phyloP scores from a whole-genome alignment of 2,888 invertebrate genomes.

The Germaria angustata region DNA sequence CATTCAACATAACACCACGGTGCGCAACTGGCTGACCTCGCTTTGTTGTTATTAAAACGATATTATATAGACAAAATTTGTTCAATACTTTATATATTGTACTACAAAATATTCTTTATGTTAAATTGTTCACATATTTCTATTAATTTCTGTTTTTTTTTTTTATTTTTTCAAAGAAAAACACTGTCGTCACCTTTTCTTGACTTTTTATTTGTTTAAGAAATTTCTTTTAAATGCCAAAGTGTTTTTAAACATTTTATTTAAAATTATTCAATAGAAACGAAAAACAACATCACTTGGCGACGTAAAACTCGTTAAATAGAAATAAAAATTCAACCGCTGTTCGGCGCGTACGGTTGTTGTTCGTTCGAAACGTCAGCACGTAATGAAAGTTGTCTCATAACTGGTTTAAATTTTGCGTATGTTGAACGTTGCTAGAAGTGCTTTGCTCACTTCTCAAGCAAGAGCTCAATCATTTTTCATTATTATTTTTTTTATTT shows the following conservation, averaged over 20 bases:
- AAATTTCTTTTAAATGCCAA: constrained; percentile 65
- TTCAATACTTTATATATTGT: not conserved
- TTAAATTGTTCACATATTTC: constrained; percentile 50
- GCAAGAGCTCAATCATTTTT: constrained; percentile 29
- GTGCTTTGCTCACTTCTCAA: not conserved
- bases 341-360: constrained; percentile 53
- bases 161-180: constrained; percentile 1
- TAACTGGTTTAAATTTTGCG: constrained; percentile 77
- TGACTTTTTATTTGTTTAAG: constrained; percentile 44
- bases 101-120: not conserved
- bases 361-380: constrained; percentile 74
- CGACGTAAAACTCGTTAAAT: constrained; percentile 56
- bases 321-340: constrained; percentile 48
- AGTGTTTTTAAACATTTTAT: constrained; percentile 51
- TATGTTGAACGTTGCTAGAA: constrained; percentile 65
- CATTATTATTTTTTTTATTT: not conserved
- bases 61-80: constrained; percentile 21
- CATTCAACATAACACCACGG: constrained; percentile 22
- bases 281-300: constrained; percentile 30
- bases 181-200: constrained; percentile 46
- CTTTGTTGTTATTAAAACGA: constrained; percentile 44
- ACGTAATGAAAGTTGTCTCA: constrained; percentile 79
- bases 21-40: constrained; percentile 66
- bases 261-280: constrained; percentile 3
- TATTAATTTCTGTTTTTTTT: too few species aligned